Conservation (phyloP, 2,888 invertebrate species). For the Dasypogon diadema region DNA sequence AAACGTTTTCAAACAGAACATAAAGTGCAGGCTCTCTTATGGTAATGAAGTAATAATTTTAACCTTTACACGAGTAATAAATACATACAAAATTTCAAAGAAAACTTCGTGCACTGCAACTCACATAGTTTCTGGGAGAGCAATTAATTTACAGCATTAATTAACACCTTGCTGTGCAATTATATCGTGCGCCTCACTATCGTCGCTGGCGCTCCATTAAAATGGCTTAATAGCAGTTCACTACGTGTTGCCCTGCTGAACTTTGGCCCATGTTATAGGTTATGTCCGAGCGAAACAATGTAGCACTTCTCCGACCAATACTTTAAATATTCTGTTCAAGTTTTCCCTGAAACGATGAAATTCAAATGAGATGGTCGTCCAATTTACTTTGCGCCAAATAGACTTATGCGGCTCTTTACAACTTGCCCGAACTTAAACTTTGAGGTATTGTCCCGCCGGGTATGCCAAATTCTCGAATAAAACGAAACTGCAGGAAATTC, state of each 20-base stretch:
- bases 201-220: slow-evolving; percentile 27
- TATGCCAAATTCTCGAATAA: slow-evolving; percentile 43
- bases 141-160: slow-evolving; percentile 45
- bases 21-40: slow-evolving; percentile 34
- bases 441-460: slow-evolving; percentile 45
- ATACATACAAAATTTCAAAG: slow-evolving; percentile 26
- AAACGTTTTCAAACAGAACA: slow-evolving; percentile 21
- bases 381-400: slow-evolving; percentile 44
- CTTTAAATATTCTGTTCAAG: slow-evolving; percentile 28
- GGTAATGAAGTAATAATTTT: slow-evolving; percentile 42
- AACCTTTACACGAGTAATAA: slow-evolving; percentile 25
- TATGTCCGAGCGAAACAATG: slow-evolving; percentile 40
- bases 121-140: slow-evolving; percentile 1
- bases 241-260: slow-evolving; percentile 28
- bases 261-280: slow-evolving; percentile 11
- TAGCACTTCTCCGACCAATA: slow-evolving; percentile 27
- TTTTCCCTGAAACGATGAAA: slow-evolving; percentile 23
- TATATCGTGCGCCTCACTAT: slow-evolving; percentile 37
- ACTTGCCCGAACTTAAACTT: slow-evolving; percentile 42
- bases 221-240: slow-evolving; percentile 33
- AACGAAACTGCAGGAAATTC: slow-evolving; percentile 34
- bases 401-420: slow-evolving; percentile 47
- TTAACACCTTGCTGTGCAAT: slow-evolving; percentile 46
- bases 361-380: slow-evolving; percentile 44
- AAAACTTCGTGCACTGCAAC: too few relatives aligned